Evolutionary conservation across 2,888 invertebrate genomes (phyloP), one percentile per base, ranked within the genome.

Genomic region (Ditula angustiorana): DNA sequence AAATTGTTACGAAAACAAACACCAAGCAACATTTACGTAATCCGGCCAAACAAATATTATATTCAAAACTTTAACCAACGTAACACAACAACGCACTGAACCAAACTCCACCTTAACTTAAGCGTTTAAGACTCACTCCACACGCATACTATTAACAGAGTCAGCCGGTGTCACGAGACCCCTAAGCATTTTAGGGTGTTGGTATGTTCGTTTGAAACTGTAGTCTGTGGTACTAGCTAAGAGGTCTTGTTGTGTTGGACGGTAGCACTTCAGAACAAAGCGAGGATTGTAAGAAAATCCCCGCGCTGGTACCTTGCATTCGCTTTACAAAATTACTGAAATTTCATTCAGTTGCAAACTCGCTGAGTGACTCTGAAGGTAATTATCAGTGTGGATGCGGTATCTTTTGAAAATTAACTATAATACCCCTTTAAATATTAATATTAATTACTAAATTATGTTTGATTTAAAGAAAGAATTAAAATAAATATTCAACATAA

Each of bases 241-340:
- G 67, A 19, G 80, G 57, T 80, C 85, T 69, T 28, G 37, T 64
- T 67, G 69, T 71, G 71, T 68, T 79, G 80, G 85, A 63, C 74
- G 74, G 73, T 77, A 67, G 74, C 77, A 75, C 77, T 79, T 77
- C 81, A 79, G 83, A 90, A 90, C 90, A 90, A 90, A 90, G 88
- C 87, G 79, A 75, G 88, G 88, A 87, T 88, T 85, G 88, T 85
- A 91, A 90, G 90, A 87, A 89, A 87, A 91, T 89, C 90, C 41
- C 90, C 86, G 78, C 82, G 71, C 78, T 83, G 85, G 87, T 87
- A 89, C 87, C 92, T 90, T 90, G 91, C 88, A 88, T 90, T 92
- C 89, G 90, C 89, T 91, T 88, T 87, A 88, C 88, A 82, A 90
- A 91, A 92, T 92, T 91, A 91, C 90, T 88, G 88, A 86, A 91